Evolutionary conservation across 1,140 invertebrate species (phyloP).

Genomic region (Cherax destructor): DNA sequence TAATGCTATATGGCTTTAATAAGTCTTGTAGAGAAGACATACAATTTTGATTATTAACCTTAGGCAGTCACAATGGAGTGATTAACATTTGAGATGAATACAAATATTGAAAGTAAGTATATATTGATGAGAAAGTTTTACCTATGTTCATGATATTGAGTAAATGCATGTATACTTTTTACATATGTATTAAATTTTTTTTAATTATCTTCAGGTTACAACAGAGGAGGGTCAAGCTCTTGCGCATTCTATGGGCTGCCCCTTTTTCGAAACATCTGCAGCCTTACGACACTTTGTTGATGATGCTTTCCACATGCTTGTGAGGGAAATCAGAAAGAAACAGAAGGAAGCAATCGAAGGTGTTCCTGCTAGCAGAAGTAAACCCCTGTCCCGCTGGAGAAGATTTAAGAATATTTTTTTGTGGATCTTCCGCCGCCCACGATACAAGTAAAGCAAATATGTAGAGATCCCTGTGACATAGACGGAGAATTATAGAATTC

Average conservation of each 20-base stretch:
- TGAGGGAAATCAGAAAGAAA: constrained; percentile 47
- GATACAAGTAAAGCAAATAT: constrained; percentile 45
- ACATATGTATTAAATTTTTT: background rate
- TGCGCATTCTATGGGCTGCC: constrained; percentile 73
- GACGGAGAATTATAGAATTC: background rate
- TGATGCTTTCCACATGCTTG: constrained; percentile 65
- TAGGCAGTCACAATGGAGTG: too few species aligned
- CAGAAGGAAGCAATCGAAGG: constrained; percentile 41
- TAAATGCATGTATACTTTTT: too few species aligned
- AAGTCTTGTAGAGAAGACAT: too few species aligned
- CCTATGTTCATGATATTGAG: too few species aligned
- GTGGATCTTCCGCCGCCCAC: constrained; percentile 56
- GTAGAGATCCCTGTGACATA: background rate
- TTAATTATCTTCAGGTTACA: constrained; percentile 73
- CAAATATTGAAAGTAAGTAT: too few species aligned
- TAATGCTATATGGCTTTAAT: too few species aligned
- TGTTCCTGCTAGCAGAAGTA: background rate
- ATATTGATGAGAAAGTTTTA: too few species aligned
- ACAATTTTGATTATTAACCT: too few species aligned
- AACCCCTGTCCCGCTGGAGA: constrained; percentile 50
- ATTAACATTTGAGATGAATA: too few species aligned
- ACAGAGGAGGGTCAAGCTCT: constrained; percentile 73
- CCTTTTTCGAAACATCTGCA: constrained; percentile 74
- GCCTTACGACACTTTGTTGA: constrained; percentile 71
- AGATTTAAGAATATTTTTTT: constrained; percentile 60